Evolutionary conservation across 2,888 invertebrate species (phyloP).

Genomic region (Furcula furcula): DNA sequence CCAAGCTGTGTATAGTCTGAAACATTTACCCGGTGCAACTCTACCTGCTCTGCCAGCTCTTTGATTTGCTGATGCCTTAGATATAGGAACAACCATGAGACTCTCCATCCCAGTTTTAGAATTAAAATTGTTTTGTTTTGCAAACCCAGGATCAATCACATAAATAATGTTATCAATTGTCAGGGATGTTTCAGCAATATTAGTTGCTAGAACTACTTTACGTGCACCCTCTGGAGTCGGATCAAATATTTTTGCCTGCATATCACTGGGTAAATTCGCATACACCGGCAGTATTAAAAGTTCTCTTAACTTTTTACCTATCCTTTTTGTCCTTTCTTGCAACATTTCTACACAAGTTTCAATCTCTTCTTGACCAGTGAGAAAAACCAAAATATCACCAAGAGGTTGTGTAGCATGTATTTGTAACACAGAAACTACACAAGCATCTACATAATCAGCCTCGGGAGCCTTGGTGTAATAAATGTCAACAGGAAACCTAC

Average conservation of each 20-base stretch:
- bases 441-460: constrained; percentile 99
- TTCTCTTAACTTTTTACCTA: constrained; percentile 97
- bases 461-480: constrained; percentile 99
- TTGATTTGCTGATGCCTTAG: constrained; percentile 98
- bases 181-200: constrained; percentile 99
- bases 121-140: constrained; percentile 99
- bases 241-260: constrained; percentile 99
- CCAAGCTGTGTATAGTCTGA: constrained; percentile 98
- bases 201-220: constrained; percentile 98
- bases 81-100: constrained; percentile 98
- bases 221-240: constrained; percentile 98
- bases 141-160: constrained; percentile 99
- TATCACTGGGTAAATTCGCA: constrained; percentile 98
- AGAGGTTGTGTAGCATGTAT: constrained; percentile 98
- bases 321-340: constrained; percentile 93
- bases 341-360: constrained; percentile 94
- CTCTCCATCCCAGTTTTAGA: constrained; percentile 99
- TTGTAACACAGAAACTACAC: constrained; percentile 98
- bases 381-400: constrained; percentile 97
- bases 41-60: constrained; percentile 97
- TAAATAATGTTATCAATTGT: constrained; percentile 99
- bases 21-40: constrained; percentile 98
- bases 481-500: constrained; percentile 98
- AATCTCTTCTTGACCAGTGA: constrained; percentile 96
- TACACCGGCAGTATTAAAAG: constrained; percentile 97